Evolutionary conservation across 2,113 vertebrate genomes (phyloP), one percentile per base, ranked within the genome.

Genomic region (Siphamia tubifer): DNA sequence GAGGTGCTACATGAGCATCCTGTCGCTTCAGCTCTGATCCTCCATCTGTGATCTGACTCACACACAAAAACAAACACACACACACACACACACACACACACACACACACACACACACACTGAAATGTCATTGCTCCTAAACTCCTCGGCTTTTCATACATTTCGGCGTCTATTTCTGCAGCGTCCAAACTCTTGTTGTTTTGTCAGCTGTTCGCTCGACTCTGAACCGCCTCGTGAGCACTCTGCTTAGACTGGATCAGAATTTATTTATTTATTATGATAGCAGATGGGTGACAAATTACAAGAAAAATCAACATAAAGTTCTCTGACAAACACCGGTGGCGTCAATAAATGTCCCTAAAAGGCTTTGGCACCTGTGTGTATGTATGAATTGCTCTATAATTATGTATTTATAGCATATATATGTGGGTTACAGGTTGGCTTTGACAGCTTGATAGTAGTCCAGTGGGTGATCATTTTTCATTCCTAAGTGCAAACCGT

Each of bases 41-140:
- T 88, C 90, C 90, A 87, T 90, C 90, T 91, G 90, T 31, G 72
- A 39, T 83, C 74, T 89, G 87, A 90, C 80, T 81, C 86, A 88
- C 79, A 35, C 48, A 67, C 45, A 49, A 47, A 54, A n/a, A n/a
- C n/a, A n/a, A n/a, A 61, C 66, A 61, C 47, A 35, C 63, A 47
- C 43, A 40, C 48, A 21, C 30, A 38, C 45, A 55, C 45, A n/a
- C n/a, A 90, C 80, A 80, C 86, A 88, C 79, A 35, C 48, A 67
- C 45, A 49, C 43, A 61, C 66, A 61, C 47, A 35, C 63, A 47
- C 43, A 40, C 48, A 21, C 30, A 38, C 45, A 55, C 45, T 36
- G n/a, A 74, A 76, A 62, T 49, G 52, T 71, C 63, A 77, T 56
- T 52, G 74, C 39, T 64, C 61, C 1, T 21, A 48, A 49, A 53